These are phyloP conservation scores for Deroplatys truncata DNA, from an alignment of 2,888 invertebrate genomes.

Conservation along the genomic window DNA sequence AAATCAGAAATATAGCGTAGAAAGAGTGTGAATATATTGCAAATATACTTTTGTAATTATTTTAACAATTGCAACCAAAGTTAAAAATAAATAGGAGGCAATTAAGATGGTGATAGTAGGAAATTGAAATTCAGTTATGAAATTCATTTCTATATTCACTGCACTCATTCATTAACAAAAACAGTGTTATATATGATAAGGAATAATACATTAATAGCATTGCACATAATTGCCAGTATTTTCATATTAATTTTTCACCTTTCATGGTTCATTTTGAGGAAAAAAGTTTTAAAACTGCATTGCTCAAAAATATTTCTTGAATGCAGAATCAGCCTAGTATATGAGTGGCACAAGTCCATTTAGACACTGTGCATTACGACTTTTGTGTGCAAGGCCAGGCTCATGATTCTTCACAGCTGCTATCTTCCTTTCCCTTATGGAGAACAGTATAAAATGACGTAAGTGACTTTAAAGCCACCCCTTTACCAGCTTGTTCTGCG, in stretches of 20 bases:
- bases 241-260: not conserved
- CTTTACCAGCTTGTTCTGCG: slow-evolving; percentile 73
- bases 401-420: slow-evolving; percentile 29
- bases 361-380: not conserved
- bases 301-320: not conserved
- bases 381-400: slow-evolving; percentile 6
- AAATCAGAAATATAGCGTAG: too few species aligned
- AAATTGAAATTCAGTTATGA: too few species aligned
- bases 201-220: slow-evolving; percentile 11
- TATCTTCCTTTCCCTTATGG: slow-evolving; percentile 58
- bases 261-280: not conserved
- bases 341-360: not conserved
- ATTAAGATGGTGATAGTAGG: too few species aligned
- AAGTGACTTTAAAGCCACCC: slow-evolving; percentile 68
- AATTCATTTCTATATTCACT: slow-evolving; percentile 1
- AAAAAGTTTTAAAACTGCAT: not conserved
- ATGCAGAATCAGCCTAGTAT: not conserved
- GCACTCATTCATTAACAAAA: slow-evolving; percentile 10
- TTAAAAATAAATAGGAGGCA: too few species aligned
- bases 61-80: too few species aligned
- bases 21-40: too few species aligned
- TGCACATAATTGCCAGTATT: slow-evolving; percentile 8
- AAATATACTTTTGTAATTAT: too few species aligned
- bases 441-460: slow-evolving; percentile 69
- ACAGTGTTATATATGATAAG: slow-evolving; percentile 10